Base-by-base conservation (phyloP, 2,888 invertebrate genomes). In the Lasioglossum oenotherae region DNA sequence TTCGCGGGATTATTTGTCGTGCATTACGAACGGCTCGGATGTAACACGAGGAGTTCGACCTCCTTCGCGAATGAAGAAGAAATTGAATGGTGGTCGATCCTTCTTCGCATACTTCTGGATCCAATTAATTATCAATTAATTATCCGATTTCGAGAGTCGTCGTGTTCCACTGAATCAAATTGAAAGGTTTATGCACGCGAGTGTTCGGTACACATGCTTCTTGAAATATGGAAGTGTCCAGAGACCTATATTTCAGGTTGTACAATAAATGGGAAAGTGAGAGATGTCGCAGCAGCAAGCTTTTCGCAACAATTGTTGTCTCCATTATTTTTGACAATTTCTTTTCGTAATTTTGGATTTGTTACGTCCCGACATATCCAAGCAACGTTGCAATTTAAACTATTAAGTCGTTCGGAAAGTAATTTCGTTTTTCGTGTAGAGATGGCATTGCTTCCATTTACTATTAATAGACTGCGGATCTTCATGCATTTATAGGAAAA, bases 1-100 rank as follows among this genome's bases (percentile, higher is more conserved):
- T 67, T 67, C 67, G 35, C 74, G 23, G 49, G 49, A 74, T 74
- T 49, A 74, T 74, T 74, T 31, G 35, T 74, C 67, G 35, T 23
- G 67, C 67, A 35, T 67, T 67, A 35, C 35, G 67, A 31, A 5
- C 35, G 19, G 31, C 5, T 67, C 35, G 31, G 35, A 35, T 19
- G 67, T 35, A 35, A 67, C 67, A 31, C 19, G 35, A 19, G 35
- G 19, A 67, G 35, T 35, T 67, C 67, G 67, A 67, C 35, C 67
- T 35, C 19, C 67, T 35, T 67, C 67, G 35, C 35, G 35, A 23
- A 19, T 19, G 19, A 67, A 19, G 16, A 23, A 67, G 67, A 35
- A 35, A 67, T 19, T 1, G 31, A 19, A 67, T 6, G 35, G 3
- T 35, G 67, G 19, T 23, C 67, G 67, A 67, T 67, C 67, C 19